Conservation (phyloP, 2,113 vertebrate species). For the Sturnira hondurensis region DNA sequence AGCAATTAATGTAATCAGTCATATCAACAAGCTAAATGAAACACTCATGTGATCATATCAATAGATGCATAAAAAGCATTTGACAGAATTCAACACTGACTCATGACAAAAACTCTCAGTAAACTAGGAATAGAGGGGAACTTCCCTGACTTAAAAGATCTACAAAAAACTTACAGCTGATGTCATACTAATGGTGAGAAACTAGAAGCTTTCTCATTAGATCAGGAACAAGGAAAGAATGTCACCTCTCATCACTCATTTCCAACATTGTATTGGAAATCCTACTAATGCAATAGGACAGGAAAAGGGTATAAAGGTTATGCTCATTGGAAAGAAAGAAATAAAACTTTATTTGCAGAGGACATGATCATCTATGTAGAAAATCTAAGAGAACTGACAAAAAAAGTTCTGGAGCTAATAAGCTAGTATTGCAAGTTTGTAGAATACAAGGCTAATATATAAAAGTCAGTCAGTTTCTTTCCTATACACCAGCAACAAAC, state of each 20-base stretch:
- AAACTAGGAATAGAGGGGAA: not conserved
- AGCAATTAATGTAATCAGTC: not conserved
- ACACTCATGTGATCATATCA: not conserved
- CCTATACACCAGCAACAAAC: not conserved
- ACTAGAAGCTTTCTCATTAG: not conserved
- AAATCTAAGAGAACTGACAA: not conserved
- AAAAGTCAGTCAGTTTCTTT: not conserved
- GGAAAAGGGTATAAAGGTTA: not conserved
- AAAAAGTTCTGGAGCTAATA: not conserved
- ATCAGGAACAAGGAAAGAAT: not conserved
- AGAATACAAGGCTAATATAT: not conserved
- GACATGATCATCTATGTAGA: not conserved
- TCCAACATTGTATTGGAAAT: not conserved
- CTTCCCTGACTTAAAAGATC: not conserved
- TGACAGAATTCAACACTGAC: not conserved
- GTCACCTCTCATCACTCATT: not conserved
- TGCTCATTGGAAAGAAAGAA: not conserved
- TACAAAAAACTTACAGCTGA: not conserved
- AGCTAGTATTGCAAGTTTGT: not conserved
- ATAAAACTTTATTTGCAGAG: not conserved
- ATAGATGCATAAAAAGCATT: not conserved
- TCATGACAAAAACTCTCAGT: not conserved
- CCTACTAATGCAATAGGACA: not conserved
- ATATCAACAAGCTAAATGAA: not conserved
- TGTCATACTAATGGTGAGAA: not conserved